These are phyloP conservation scores for Megaceryle alcyon DNA, from an alignment of 2,797 vertebrate species.

Conservation along the genomic window DNA sequence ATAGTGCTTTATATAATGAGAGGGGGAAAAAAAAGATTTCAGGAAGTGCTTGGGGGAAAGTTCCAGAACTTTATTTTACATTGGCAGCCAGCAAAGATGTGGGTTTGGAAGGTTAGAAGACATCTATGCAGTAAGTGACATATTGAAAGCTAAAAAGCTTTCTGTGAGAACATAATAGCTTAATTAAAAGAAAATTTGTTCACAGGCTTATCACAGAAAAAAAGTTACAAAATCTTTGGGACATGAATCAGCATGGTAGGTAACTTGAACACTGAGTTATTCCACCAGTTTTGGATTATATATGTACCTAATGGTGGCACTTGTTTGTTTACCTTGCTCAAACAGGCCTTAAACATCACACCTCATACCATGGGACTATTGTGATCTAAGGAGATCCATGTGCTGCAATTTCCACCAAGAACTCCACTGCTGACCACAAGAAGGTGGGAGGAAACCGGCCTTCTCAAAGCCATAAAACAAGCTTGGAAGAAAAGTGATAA, in stretches of 20 bases:
- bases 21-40: background rate
- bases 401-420: background rate
- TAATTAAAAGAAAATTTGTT: slow-evolving; percentile 5
- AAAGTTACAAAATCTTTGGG: background rate
- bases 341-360: background rate
- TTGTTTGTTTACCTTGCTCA: background rate
- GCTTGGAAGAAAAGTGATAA: background rate
- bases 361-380: rapidly evolving
- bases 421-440: background rate
- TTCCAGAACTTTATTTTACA: slow-evolving; percentile 26
- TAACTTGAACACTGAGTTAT: background rate
- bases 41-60: slow-evolving; percentile 51
- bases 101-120: slow-evolving; percentile 38
- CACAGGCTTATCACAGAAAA: background rate
- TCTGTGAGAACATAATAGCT: background rate
- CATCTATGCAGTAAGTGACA: background rate
- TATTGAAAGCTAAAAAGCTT: slow-evolving; percentile 29
- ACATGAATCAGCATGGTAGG: background rate
- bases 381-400: background rate
- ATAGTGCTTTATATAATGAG: slow-evolving; percentile 33
- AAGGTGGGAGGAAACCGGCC: background rate
- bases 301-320: background rate
- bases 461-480: background rate
- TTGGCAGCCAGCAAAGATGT: slow-evolving; percentile 56
- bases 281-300: background rate